Conservation (phyloP, 2,888 invertebrate genomes). For the Folsomia candida region DNA sequence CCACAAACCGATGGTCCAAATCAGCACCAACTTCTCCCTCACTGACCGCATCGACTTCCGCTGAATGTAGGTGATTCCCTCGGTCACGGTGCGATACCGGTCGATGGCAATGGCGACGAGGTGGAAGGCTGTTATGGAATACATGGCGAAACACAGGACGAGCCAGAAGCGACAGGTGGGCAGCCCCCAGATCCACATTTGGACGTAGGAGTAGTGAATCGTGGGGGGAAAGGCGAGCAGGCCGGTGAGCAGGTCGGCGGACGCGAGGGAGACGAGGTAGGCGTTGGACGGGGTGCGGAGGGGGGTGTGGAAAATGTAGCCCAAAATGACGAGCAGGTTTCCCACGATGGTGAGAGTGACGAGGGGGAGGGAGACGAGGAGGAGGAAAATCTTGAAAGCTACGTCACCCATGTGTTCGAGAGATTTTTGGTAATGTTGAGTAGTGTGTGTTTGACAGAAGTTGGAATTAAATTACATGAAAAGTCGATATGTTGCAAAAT, state of each 20-base stretch:
- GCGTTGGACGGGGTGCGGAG: slow-evolving; percentile 1
- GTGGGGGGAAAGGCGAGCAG: not conserved
- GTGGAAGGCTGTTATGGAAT: not conserved
- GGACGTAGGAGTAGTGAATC: not conserved
- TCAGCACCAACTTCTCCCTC: not conserved
- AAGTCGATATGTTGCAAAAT: too few relatives aligned
- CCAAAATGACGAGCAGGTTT: not conserved
- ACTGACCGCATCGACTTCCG: not conserved
- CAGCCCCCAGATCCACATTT: not conserved
- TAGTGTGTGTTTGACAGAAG: too few relatives aligned
- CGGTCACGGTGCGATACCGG: slow-evolving; percentile 1
- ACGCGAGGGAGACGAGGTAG: not conserved
- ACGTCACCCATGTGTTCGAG: too few relatives aligned
- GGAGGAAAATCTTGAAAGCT: not conserved
- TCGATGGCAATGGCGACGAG: slow-evolving; percentile 8
- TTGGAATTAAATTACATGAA: too few relatives aligned
- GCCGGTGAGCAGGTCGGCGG: slow-evolving; percentile 2
- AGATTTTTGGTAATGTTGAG: too few relatives aligned
- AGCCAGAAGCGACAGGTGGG: not conserved
- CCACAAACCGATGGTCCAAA: slow-evolving; percentile 8
- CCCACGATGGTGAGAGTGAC: not conserved
- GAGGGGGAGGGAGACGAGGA: not conserved
- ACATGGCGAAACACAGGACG: not conserved
- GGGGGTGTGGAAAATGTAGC: not conserved
- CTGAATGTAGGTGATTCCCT: slow-evolving; percentile 8